Base-by-base conservation (phyloP, 1,140 invertebrate genomes). In the Scaptodrosophila lebanonensis region DNA sequence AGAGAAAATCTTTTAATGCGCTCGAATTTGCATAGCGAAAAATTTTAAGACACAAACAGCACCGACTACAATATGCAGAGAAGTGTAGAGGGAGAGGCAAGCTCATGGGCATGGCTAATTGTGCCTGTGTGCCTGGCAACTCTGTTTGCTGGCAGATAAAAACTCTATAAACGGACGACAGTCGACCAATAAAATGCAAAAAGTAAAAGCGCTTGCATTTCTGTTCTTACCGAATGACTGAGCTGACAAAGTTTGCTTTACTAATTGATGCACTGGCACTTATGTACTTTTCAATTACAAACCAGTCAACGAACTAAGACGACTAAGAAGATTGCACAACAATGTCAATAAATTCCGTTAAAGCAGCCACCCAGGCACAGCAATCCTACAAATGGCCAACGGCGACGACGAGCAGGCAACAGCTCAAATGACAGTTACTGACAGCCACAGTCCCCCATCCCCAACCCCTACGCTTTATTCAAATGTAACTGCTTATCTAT, bases 181-280 rank as follows among this genome's bases (percentile, higher is more conserved):
- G 33, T 29, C 33, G 25, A 22, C 39, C 33, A 33, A 65, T 52
- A 65, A 48, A 53, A 53, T 48, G 56, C 54, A 64, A 22, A 35
- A 40, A 52, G 48, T 9, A 32, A 43, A 53, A 42, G 43, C 42
- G 70, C 63, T 66, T 71, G 63, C 73, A 11, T 64, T 67, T 64
- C n/a, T 60, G 50, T 72, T 59, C 79, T 79, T 79, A 60, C 57
- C 69, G 66, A 48, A 52, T 75, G 64, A 79, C 52, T 75, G 75
- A n/a, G 53, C 45, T 75, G 65, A 8, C 32, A 13, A 33, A 71
- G 75, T 82, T 79, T 79, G 61, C 73, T 82, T 73, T 65, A 71
- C 73, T 77, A 77, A 77, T 77, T 77, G 73, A 77, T 79, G 73
- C 73, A 73, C 73, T 65, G 56, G 67, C 73, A 59, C 59, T 68